phyloP scores from a whole-genome alignment of 2,797 vertebrate genomes.

The Lophius americanus region DNA sequence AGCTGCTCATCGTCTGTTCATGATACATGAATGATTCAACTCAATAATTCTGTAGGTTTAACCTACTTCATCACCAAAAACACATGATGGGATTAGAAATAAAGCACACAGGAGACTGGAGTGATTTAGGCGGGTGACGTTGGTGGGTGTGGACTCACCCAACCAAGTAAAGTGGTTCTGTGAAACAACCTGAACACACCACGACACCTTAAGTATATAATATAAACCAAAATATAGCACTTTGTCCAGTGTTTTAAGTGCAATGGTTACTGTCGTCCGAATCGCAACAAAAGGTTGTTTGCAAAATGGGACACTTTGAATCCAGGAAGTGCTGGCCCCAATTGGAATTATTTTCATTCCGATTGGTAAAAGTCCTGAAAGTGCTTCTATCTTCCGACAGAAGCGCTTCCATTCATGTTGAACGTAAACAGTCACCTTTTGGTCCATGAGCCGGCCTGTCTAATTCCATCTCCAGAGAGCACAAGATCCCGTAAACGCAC shows the following conservation, averaged over 20 bases:
- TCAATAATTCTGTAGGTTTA: slow-evolving; percentile 42
- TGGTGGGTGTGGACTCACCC: background rate
- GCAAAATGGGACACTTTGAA: background rate
- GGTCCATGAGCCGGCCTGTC: slow-evolving; percentile 56
- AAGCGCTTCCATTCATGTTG: slow-evolving; percentile 41
- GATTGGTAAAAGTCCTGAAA: slow-evolving; percentile 23
- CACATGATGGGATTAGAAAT: slow-evolving; percentile 20
- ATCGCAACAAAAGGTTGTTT: slow-evolving; percentile 1
- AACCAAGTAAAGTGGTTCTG: slow-evolving; percentile 7
- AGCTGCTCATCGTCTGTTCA: slow-evolving; percentile 68
- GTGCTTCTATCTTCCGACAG: slow-evolving; percentile 27
- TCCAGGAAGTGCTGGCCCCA: slow-evolving; percentile 14
- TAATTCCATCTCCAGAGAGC: slow-evolving; percentile 19
- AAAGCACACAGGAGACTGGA: slow-evolving; percentile 23
- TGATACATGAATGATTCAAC: slow-evolving; percentile 64
- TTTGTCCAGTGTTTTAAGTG: slow-evolving; percentile 9
- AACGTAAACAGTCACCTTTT: slow-evolving; percentile 64
- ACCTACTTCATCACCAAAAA: slow-evolving; percentile 41
- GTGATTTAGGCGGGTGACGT: slow-evolving; percentile 3
- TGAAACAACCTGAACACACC: slow-evolving; percentile 8
- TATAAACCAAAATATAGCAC: slow-evolving; percentile 10
- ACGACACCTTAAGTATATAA: background rate
- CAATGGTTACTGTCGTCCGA: slow-evolving; percentile 18
- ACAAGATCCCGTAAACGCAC: slow-evolving; percentile 25
- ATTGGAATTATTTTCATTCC: slow-evolving; percentile 14